phyloP scores from a whole-genome alignment of 2,797 vertebrate genomes.

The Pipistrellus pipistrellus region DNA sequence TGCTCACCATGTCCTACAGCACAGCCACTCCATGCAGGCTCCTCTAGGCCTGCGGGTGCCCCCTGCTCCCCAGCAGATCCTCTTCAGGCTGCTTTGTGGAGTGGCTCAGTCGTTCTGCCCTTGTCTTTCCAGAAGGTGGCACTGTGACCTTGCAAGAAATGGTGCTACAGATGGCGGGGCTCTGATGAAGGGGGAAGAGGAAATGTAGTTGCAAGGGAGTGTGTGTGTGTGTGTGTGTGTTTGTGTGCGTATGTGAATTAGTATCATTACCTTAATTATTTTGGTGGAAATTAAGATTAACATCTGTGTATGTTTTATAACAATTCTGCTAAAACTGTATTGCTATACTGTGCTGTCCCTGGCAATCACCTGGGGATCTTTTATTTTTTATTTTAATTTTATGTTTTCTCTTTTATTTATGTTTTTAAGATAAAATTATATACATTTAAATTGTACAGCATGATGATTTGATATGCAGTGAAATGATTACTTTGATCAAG shows the following conservation, averaged over 20 bases:
- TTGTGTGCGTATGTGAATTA: not conserved
- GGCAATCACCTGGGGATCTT: not conserved
- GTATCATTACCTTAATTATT: not conserved
- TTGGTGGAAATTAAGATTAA: conserved; percentile 38
- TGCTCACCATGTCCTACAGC: rapidly evolving
- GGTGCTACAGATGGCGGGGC: rapidly evolving
- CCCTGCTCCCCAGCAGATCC: rapidly evolving
- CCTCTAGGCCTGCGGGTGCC: no score
- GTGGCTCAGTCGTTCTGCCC: not conserved
- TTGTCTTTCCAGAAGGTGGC: conserved; percentile 74
- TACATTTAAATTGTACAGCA: not conserved
- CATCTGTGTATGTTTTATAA: conserved; percentile 15
- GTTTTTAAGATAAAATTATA: not conserved
- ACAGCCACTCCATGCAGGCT: not conserved
- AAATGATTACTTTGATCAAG: not conserved
- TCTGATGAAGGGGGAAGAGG: not conserved
- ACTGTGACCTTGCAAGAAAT: conserved; percentile 61
- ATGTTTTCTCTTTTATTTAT: not conserved
- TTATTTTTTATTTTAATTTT: not conserved
- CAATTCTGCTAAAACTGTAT: conserved; percentile 18
- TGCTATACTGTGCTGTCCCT: not conserved
- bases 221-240: no score
- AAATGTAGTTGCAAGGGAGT: not conserved
- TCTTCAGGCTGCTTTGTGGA: not conserved
- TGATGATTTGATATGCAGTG: not conserved